These are phyloP conservation scores for Nematolebias whitei DNA, from an alignment of 2,113 vertebrate genomes.

Conservation along the genomic window DNA sequence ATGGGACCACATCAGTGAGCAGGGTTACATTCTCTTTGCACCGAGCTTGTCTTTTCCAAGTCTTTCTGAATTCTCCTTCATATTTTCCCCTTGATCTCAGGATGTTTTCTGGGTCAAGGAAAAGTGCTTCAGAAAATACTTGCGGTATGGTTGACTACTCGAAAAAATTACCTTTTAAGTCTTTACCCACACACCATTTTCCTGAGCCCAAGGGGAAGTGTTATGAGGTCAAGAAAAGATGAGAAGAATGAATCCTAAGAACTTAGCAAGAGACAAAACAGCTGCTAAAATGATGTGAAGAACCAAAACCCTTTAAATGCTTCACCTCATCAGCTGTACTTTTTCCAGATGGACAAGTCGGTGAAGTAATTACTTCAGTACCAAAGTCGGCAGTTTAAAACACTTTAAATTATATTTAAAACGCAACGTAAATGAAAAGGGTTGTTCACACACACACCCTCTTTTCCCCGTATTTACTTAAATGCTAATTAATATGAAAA, in stretches of 20 bases:
- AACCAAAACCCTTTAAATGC: not conserved
- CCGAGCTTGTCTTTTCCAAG: not conserved
- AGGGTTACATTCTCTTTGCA: not conserved
- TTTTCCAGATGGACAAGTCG: not conserved
- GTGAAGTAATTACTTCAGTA: not conserved
- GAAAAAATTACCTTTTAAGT: not conserved
- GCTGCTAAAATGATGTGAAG: not conserved
- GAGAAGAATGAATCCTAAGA: not conserved
- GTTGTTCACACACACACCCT: not conserved
- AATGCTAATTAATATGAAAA: conserved; percentile 6
- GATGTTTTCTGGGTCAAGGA: conserved; percentile 12
- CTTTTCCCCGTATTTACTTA: not conserved
- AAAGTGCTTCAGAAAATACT: conserved; percentile 1
- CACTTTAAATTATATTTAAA: not conserved
- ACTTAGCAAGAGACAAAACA: not conserved
- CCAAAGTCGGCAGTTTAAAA: not conserved
- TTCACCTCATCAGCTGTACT: too few species aligned
- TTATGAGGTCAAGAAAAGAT: not conserved
- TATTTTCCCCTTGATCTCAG: not conserved
- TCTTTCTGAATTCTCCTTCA: conserved; percentile 14
- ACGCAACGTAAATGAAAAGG: not conserved
- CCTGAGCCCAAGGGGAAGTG: not conserved
- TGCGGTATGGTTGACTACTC: not conserved
- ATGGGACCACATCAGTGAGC: not conserved
- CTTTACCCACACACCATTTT: not conserved